phyloP scores from a whole-genome alignment of 2,113 vertebrate genomes.

The Charadrius vociferus region DNA sequence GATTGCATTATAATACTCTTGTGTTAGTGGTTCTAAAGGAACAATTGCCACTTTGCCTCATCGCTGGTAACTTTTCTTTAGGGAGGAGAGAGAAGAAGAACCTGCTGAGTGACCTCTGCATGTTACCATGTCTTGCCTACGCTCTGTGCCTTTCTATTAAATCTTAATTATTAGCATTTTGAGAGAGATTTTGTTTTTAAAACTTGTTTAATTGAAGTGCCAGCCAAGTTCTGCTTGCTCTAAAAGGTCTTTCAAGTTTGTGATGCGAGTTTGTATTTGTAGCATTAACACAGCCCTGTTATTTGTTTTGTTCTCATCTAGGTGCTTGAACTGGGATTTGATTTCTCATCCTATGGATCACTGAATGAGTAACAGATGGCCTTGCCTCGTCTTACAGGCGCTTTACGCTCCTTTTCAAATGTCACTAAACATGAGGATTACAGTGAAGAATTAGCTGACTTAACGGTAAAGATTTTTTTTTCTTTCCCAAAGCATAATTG shows the following conservation, averaged over 20 bases:
- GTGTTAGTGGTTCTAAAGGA: neutral
- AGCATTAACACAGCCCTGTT: neutral
- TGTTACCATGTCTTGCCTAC: neutral
- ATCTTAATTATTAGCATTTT: neutral
- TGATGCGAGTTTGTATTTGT: neutral
- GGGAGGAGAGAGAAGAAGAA: neutral
- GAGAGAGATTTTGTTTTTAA: neutral
- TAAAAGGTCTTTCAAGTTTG: neutral
- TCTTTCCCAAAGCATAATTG: neutral
- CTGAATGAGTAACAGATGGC: slow-evolving; percentile 82
- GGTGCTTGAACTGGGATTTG: slow-evolving; percentile 57
- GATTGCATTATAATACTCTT: neutral
- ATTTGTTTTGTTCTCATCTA: slow-evolving; percentile 62
- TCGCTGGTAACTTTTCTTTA: neutral
- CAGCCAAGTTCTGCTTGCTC: neutral
- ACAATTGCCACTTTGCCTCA: neutral
- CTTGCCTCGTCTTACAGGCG: slow-evolving; percentile 93
- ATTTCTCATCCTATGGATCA: slow-evolving; percentile 74
- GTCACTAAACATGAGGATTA: slow-evolving; percentile 92
- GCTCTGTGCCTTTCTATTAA: neutral
- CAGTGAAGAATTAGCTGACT: slow-evolving; percentile 82
- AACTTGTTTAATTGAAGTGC: neutral
- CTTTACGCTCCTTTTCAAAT: slow-evolving; percentile 94
- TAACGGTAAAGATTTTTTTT: slow-evolving; percentile 81
- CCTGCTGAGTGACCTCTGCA: neutral